A percentile compares a stretch with the other conserved stretches of the same genome.
These are phyloP conservation scores for Athalia circularis DNA, from an alignment of 2,888 invertebrate genomes.

Conservation along the genomic window DNA sequence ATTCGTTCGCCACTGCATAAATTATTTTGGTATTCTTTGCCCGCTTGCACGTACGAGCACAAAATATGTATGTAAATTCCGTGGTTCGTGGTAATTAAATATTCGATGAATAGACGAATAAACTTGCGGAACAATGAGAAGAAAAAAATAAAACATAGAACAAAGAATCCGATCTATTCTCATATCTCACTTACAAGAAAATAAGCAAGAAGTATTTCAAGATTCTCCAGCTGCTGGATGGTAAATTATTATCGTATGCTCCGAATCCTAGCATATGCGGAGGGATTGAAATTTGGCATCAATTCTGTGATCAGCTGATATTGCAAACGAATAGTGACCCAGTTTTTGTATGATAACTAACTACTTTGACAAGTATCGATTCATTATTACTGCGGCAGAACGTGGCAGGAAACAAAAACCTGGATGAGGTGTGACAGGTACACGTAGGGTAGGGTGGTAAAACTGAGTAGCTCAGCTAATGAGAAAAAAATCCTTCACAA, in stretches of 20 bases:
- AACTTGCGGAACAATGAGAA: too few species aligned
- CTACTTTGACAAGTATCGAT: slow-evolving; percentile 35
- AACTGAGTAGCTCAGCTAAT: too few species aligned
- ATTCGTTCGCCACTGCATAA: too few species aligned
- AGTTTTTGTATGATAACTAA: slow-evolving; percentile 30
- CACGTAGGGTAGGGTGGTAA: neutral
- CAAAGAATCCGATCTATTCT: too few species aligned
- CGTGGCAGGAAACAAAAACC: slow-evolving; percentile 9
- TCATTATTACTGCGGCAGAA: slow-evolving; percentile 8
- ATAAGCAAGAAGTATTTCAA: neutral
- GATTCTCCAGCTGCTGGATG: neutral
- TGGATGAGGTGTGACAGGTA: neutral
- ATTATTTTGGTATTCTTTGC: too few species aligned
- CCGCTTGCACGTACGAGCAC: too few species aligned
- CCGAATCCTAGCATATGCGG: neutral
- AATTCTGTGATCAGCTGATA: neutral
- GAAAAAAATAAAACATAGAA: too few species aligned
- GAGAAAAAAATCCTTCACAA: too few species aligned
- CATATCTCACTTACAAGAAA: too few species aligned
- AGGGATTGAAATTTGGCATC: slow-evolving; percentile 7
- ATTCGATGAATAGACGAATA: too few species aligned
- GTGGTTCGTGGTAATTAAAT: too few species aligned
- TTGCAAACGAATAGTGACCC: slow-evolving; percentile 23
- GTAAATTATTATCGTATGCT: slow-evolving; percentile 7
- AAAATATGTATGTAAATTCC: too few species aligned